Base-by-base conservation (phyloP, 2,888 invertebrate genomes). In the Neria commutata region DNA sequence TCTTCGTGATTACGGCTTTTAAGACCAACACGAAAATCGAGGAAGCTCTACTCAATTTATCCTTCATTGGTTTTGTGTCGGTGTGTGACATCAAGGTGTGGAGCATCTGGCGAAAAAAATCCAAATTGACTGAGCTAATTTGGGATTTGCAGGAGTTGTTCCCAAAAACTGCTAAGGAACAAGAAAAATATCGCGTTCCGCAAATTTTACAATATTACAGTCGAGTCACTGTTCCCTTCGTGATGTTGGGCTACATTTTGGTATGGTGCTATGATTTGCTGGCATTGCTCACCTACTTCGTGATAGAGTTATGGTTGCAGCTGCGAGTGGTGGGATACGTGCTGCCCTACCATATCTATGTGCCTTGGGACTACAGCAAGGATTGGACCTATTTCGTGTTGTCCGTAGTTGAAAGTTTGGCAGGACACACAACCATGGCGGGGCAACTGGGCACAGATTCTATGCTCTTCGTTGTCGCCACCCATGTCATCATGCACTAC, bases 401-500 rank as follows among this genome's bases (percentile, higher is more conserved):
- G 29, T 78, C 75, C 51, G 19, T 66, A 0, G 67, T 69, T 0
- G 75, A 79, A 46, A 68, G 69, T 19, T 37, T 73, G 1, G 77
- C 66, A 1, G 79, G 71, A 0, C 76, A 74, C 58, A 66, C 71
- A 0, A 70, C 77, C 17, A 67, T 73, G 1, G 67, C 73, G 0
- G 74, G 74, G 0, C 75, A 75, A 26, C 54, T 79, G 51, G 71
- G 76, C 2, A 69, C 71, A 21, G 80, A 80, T 61, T 64, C 80
- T 67, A 58, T 79, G 2, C 65, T 80, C 58, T 77, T 73, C 48
- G 71, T 72, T 1, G 58, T 73, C 37, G 74, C 72, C 16, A 72
- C 69, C 2, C 75, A 80, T 37, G 58, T 80, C n/a, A 68, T 76
- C 10, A 80, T 80, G 80, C 80, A 80, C 54, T 79, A 74, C 47